Evolutionary conservation across 2,113 vertebrate genomes (phyloP).

Genomic region (Gallinago paraguaiae): DNA sequence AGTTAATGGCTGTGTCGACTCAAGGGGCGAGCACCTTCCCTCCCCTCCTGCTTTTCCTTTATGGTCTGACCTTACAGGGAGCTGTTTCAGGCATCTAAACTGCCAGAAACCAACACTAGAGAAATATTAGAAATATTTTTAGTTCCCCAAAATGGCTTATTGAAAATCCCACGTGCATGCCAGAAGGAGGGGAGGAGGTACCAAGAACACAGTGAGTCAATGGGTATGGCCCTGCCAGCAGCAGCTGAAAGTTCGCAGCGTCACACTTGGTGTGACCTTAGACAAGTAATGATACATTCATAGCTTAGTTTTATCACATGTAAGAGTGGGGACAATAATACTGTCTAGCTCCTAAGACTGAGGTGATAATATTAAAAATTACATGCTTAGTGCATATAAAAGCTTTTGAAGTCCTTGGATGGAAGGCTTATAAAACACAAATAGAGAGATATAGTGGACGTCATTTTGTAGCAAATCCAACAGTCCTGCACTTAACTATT

Average conservation of each 20-base stretch:
- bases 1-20: neutral
- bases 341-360: neutral
- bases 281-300: fast-evolving
- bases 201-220: fast-evolving
- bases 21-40: neutral
- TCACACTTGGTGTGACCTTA: neutral
- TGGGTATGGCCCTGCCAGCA: neutral
- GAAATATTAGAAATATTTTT: fast-evolving
- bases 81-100: neutral
- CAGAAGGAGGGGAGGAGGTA: neutral
- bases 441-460: neutral
- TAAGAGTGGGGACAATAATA: neutral
- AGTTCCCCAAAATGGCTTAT: neutral
- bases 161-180: neutral
- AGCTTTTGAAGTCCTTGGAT: neutral
- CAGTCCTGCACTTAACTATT: neutral
- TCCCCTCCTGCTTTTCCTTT: neutral
- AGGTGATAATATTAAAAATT: neutral
- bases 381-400: neutral
- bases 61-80: neutral
- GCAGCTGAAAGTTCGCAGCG: neutral
- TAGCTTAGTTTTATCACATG: neutral
- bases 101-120: fast-evolving
- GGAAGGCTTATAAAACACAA: neutral
- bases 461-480: neutral